These are phyloP conservation scores for Tricholaema leucomelas DNA, from an alignment of 2,113 vertebrate species.

Conservation along the genomic window DNA sequence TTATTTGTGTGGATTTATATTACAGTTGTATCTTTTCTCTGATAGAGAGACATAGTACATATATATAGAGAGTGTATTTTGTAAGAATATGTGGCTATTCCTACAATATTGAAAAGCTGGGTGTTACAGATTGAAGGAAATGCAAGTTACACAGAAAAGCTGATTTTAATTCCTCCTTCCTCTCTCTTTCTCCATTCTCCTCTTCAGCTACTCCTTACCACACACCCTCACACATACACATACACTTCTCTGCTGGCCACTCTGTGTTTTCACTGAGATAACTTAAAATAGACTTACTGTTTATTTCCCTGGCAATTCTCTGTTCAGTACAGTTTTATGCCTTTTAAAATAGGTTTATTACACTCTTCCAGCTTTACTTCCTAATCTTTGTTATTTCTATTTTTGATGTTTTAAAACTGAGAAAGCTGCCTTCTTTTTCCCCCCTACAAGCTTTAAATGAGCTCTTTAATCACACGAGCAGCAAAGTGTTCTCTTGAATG, in stretches of 20 bases:
- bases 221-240: background rate
- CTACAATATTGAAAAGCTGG: constrained; percentile 12
- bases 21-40: background rate
- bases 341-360: constrained; percentile 33
- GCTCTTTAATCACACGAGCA: background rate
- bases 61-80: background rate
- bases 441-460: background rate
- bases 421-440: background rate
- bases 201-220: background rate
- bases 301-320: background rate
- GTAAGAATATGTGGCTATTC: background rate
- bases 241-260: background rate
- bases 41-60: background rate
- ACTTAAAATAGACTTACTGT: background rate
- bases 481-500: background rate
- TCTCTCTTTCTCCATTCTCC: background rate
- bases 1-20: background rate
- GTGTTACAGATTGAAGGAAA: constrained; percentile 18
- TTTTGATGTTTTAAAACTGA: background rate
- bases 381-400: background rate
- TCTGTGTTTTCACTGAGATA: background rate
- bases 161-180: background rate
- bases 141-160: background rate
- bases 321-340: background rate
- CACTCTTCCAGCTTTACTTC: background rate